Evolutionary conservation across 2,113 vertebrate genomes (phyloP).

Genomic region (Morone saxatilis): DNA sequence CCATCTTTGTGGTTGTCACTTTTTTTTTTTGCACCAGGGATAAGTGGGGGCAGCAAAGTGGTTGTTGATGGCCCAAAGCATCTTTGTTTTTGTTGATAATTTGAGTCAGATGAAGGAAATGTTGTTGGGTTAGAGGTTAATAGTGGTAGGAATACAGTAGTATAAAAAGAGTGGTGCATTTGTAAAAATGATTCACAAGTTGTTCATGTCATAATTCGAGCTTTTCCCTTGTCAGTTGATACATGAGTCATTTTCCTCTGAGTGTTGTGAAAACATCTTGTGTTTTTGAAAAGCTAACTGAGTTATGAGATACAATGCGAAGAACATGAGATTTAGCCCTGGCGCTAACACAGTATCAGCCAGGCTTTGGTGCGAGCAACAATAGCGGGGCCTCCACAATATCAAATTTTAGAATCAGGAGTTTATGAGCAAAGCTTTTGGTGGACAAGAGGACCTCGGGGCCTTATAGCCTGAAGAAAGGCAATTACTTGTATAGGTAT

Average conservation of each 20-base stretch:
- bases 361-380: conserved; percentile 68
- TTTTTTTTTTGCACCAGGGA: conserved; percentile 35
- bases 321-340: conserved; percentile 81
- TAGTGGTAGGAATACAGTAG: neutral
- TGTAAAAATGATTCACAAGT: conserved; percentile 44
- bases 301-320: conserved; percentile 81
- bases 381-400: conserved; percentile 76
- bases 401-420: conserved; percentile 84
- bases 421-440: conserved; percentile 85
- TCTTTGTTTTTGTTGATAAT: conserved; percentile 37
- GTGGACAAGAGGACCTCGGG: conserved; percentile 83
- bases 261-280: conserved; percentile 76
- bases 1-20: conserved; percentile 55
- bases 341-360: conserved; percentile 68
- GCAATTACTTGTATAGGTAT: conserved; percentile 86
- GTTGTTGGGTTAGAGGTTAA: conserved; percentile 3
- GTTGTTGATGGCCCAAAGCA: conserved; percentile 56
- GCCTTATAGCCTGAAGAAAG: conserved; percentile 83
- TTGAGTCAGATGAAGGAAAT: conserved; percentile 23
- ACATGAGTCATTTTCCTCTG: conserved; percentile 64
- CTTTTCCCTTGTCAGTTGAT: conserved; percentile 53
- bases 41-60: conserved; percentile 35
- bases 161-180: neutral
- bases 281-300: conserved; percentile 81
- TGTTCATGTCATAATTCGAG: conserved; percentile 38